phyloP scores from a whole-genome alignment of 2,113 vertebrate genomes.

The Rhinopomastus cyanomelas region DNA sequence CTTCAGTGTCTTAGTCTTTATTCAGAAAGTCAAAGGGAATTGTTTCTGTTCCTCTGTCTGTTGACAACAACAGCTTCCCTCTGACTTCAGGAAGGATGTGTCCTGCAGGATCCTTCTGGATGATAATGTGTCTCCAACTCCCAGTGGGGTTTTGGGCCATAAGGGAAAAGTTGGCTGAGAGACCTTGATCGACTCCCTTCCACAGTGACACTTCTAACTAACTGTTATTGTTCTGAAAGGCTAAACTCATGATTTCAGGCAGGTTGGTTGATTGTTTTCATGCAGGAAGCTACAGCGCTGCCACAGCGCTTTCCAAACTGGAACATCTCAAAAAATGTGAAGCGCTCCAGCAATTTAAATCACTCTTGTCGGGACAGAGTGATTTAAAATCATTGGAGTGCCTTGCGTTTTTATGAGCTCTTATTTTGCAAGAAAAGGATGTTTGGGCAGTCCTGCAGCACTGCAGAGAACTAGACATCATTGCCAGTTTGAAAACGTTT shows the following conservation, averaged over 20 bases:
- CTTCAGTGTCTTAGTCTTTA: slow-evolving; percentile 36
- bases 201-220: slow-evolving; percentile 20
- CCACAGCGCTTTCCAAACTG: slow-evolving; percentile 25
- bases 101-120: not conserved
- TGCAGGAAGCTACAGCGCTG: slow-evolving; percentile 3
- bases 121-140: not conserved
- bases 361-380: not conserved
- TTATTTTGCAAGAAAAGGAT: not conserved
- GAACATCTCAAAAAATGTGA: slow-evolving; percentile 50
- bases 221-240: not conserved
- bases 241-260: slow-evolving; percentile 25
- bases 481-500: not conserved
- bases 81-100: slow-evolving; percentile 16
- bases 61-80: slow-evolving; percentile 41
- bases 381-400: slow-evolving; percentile 51
- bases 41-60: slow-evolving; percentile 24
- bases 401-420: slow-evolving; percentile 37
- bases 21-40: too few species aligned
- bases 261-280: slow-evolving; percentile 45
- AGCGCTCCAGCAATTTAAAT: slow-evolving; percentile 39
- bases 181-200: not conserved
- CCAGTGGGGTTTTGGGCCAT: not conserved
- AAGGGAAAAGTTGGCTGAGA: slow-evolving; percentile 24
- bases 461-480: not conserved
- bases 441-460: not conserved